Percentiles rank a stretch among this genome's conserved stretches.
Conservation (phyloP, 2,113 vertebrate species). For the Otus sunia region DNA sequence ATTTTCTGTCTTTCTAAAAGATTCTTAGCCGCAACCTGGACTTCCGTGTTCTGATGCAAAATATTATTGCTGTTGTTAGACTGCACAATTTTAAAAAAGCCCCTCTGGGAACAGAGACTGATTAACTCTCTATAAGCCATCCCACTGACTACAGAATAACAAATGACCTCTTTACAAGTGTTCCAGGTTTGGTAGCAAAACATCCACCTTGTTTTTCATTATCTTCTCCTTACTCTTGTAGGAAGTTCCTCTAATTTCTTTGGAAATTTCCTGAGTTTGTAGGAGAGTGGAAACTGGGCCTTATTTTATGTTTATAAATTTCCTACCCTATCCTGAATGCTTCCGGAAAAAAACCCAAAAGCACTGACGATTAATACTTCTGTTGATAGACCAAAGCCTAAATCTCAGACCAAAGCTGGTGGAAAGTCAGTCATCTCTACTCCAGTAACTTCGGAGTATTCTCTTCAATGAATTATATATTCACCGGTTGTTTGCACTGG, state of each 20-base stretch:
- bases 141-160: not conserved
- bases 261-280: not conserved
- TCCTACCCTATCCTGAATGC: not conserved
- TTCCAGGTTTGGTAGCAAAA: not conserved
- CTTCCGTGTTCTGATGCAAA: not conserved
- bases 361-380: not conserved
- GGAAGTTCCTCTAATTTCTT: not conserved
- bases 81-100: not conserved
- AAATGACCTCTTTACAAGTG: not conserved
- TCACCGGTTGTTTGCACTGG: not conserved
- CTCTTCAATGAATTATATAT: not conserved
- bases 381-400: not conserved
- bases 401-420: not conserved
- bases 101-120: not conserved
- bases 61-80: not conserved
- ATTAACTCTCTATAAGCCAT: not conserved
- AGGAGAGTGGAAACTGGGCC: not conserved
- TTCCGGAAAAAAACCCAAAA: not conserved
- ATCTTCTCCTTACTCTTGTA: not conserved
- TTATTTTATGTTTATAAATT: not conserved
- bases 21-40: not conserved
- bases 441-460: not conserved
- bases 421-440: not conserved
- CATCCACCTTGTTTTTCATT: not conserved
- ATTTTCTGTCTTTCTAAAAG: not conserved